phyloP scores from a whole-genome alignment of 2,888 invertebrate genomes.

The Netelia fuscicornis region DNA sequence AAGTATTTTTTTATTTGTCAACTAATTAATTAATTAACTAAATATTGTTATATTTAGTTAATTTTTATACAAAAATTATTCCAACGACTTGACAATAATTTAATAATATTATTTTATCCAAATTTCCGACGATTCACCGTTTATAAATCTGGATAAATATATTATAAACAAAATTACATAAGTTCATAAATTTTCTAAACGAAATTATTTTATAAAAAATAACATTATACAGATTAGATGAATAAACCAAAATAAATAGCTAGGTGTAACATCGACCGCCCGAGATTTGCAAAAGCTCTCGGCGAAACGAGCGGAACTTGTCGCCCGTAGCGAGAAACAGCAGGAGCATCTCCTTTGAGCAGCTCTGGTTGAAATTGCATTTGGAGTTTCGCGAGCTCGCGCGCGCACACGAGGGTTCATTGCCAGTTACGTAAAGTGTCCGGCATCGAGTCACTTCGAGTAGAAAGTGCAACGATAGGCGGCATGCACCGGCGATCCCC shows the following conservation, averaged over 20 bases:
- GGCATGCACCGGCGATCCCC: constrained; percentile 50
- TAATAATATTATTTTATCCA: too few relatives aligned
- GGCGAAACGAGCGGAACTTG: background rate
- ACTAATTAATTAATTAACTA: too few relatives aligned
- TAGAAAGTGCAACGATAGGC: constrained; percentile 79
- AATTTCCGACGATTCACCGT: too few relatives aligned
- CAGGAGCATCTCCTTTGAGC: constrained; percentile 28
- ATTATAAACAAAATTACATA: too few relatives aligned
- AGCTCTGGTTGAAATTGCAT: constrained; percentile 52
- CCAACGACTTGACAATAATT: too few relatives aligned
- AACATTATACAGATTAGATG: background rate
- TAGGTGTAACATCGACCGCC: background rate
- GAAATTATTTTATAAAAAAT: too few relatives aligned
- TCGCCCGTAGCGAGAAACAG: constrained; percentile 2
- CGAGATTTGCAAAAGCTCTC: background rate
- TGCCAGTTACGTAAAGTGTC: constrained; percentile 82
- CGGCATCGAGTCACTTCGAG: constrained; percentile 68
- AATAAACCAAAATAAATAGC: background rate
- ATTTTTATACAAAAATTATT: too few relatives aligned
- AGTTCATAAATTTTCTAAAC: too few relatives aligned
- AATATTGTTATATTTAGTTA: too few relatives aligned
- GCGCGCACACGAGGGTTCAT: constrained; percentile 78
- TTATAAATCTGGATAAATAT: too few relatives aligned
- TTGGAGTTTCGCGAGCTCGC: constrained; percentile 47
- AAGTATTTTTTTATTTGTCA: too few relatives aligned